Evolutionary conservation across 2,888 invertebrate species (phyloP), one percentile per base, ranked within the genome.

Genomic region (Idaea straminata): DNA sequence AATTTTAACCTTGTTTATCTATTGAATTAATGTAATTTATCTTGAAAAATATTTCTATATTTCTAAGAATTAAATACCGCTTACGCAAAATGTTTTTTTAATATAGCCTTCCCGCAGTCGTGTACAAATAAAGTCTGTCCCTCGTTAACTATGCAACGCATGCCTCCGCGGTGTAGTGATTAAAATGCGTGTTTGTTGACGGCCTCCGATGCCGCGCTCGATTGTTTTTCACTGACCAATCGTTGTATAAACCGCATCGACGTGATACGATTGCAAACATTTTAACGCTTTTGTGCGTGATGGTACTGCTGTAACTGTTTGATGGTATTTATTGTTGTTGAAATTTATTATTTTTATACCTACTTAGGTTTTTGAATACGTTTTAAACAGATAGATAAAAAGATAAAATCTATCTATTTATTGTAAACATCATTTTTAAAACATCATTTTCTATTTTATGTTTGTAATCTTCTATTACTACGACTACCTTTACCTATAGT

Each of bases 201-300:
- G 72, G 74, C 73, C 70, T 66, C 64, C 73, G 75, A 72, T 70
- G 72, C 73, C 73, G 71, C 75, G 73, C 13, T 63, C 76, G 74
- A 81, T 81, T 85, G 84, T 85, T 86, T 85, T 81, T 76, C 79
- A 72, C 65, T 70, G 74, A 67, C 76, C 81, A 80, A 78, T 81
- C 78, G 80, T 82, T 83, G 85, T 84, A 85, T 84, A 83, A 83
- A 82, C 83, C 78, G 74, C 68, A 70, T 69, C 68, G 61, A 82
- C 83, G 84, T 81, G 84, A 81, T 74, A 70, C 75, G 77, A 74
- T 75, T 77, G 67, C 65, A 72, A 76, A 74, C 73, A 75, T 61
- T 62, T 67, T 69, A 66, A 65, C 70, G 72, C 71, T 75, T 72
- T 71, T 69, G 67, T 69, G 38, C 61, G 35, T 35, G 61, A 57